Percentiles rank a stretch among this genome's conserved stretches.
These are phyloP conservation scores for Poeciliopsis occidentalis DNA, from an alignment of 2,113 vertebrate species.

Conservation along the genomic window DNA sequence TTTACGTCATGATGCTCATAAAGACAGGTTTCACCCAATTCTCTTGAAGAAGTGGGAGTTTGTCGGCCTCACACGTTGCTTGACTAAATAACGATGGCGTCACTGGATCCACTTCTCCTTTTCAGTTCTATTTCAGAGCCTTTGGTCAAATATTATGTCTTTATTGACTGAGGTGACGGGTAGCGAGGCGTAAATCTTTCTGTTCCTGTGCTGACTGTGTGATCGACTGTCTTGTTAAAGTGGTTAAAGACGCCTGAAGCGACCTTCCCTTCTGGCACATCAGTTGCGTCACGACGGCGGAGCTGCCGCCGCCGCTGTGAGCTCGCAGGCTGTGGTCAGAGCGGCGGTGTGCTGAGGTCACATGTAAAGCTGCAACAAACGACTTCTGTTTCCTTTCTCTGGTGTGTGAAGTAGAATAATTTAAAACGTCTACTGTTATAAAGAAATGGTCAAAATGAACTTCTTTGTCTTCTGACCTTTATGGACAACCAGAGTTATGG, in stretches of 20 bases:
- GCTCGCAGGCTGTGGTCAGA: slow-evolving; percentile 20
- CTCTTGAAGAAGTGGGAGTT: background rate
- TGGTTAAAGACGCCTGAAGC: slow-evolving; percentile 1
- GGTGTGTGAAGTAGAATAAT: background rate
- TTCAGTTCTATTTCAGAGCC: background rate
- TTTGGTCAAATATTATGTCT: background rate
- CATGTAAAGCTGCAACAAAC: slow-evolving; percentile 1
- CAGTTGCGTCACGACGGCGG: slow-evolving; percentile 7
- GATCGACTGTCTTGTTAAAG: background rate
- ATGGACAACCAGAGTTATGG: too few relatives aligned
- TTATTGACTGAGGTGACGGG: background rate
- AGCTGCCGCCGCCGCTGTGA: background rate
- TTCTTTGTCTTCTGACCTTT: too few relatives aligned
- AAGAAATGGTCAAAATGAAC: too few relatives aligned
- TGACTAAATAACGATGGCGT: background rate
- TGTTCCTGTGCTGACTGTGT: background rate
- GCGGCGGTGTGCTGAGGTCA: slow-evolving; percentile 2
- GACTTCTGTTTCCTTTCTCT: background rate
- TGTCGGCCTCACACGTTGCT: background rate
- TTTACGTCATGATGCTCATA: background rate
- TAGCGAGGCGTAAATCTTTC: too few relatives aligned
- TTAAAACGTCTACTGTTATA: too few relatives aligned
- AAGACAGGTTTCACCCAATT: background rate
- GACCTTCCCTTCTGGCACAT: slow-evolving; percentile 36
- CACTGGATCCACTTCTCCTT: slow-evolving; percentile 35